A percentile compares a stretch with the other conserved stretches of the same genome.
These are phyloP conservation scores for Hypselothyrea guttata DNA, from an alignment of 2,888 invertebrate species.

Conservation along the genomic window DNA sequence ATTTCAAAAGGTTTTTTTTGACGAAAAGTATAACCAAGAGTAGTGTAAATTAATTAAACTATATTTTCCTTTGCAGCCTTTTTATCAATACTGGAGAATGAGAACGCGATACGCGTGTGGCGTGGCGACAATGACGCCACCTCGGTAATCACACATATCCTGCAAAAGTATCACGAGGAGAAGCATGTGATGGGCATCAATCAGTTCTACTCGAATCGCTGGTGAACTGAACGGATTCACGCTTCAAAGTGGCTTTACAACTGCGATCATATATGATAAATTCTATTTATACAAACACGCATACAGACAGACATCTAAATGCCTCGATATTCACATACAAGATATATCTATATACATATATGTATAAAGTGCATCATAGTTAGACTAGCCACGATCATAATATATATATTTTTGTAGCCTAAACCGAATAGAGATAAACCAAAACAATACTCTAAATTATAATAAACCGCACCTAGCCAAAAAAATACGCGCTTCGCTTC, in stretches of 20 bases:
- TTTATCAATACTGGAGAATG: slow-evolving; percentile 86
- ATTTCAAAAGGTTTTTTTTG: too few relatives aligned
- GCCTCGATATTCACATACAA: slow-evolving; percentile 17
- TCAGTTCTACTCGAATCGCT: slow-evolving; percentile 81
- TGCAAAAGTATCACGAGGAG: slow-evolving; percentile 86
- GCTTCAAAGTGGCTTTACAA: slow-evolving; percentile 60
- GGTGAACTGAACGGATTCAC: slow-evolving; percentile 46
- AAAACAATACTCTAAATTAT: slow-evolving; percentile 6
- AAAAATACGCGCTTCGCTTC: slow-evolving; percentile 64
- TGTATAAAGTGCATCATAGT: slow-evolving; percentile 39
- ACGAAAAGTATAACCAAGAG: too few relatives aligned
- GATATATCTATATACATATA: slow-evolving; percentile 19
- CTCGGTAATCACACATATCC: slow-evolving; percentile 86
- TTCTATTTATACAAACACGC: slow-evolving; percentile 67
- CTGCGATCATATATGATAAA: slow-evolving; percentile 54
- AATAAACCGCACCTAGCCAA: slow-evolving; percentile 64
- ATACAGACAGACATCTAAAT: too few relatives aligned
- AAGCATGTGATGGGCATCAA: slow-evolving; percentile 85
- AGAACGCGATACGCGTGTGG: slow-evolving; percentile 85
- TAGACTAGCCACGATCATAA: slow-evolving; percentile 12
- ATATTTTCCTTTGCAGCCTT: slow-evolving; percentile 83
- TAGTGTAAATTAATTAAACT: too few relatives aligned
- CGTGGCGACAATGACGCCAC: slow-evolving; percentile 87
- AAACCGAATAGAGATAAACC: slow-evolving; percentile 10
- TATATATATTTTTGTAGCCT: slow-evolving; percentile 68